phyloP scores from a whole-genome alignment of 2,888 invertebrate genomes.

The Thecocarcelia acutangulata region DNA sequence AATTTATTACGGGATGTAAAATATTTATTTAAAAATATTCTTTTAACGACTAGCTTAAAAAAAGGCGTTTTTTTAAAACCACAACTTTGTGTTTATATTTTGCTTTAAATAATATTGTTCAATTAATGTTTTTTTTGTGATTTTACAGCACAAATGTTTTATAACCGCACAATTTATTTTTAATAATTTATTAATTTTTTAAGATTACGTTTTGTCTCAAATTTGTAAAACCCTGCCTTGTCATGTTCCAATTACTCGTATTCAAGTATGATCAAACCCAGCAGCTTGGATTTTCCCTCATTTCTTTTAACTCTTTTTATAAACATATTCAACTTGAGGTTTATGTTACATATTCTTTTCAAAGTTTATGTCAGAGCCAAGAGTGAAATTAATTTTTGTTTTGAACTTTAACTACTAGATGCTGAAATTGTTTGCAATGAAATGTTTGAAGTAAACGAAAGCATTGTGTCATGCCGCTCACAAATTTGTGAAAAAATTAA shows the following conservation, averaged over 20 bases:
- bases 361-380: no score
- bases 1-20: conserved; percentile 27
- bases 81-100: conserved; percentile 32
- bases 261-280: background rate
- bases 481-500: background rate
- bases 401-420: no score
- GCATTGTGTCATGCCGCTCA: no score
- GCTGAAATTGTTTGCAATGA: no score
- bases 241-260: background rate
- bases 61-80: conserved; percentile 36
- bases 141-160: conserved; percentile 9
- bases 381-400: no score
- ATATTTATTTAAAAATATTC: conserved; percentile 24
- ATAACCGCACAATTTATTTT: conserved; percentile 45
- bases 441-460: no score
- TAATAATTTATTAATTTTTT: conserved; percentile 1
- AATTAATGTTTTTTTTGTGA: conserved; percentile 2
- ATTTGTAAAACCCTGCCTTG: conserved; percentile 15
- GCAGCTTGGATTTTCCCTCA: background rate
- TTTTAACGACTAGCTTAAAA: conserved; percentile 44
- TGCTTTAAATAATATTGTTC: conserved; percentile 19
- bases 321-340: no score
- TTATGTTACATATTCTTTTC: no score
- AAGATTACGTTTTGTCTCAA: conserved; percentile 18
- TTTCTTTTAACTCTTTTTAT: no score